A percentile compares a stretch with the other conserved stretches of the same genome.
phyloP scores from a whole-genome alignment of 2,888 invertebrate genomes.

The Patella pellucida region DNA sequence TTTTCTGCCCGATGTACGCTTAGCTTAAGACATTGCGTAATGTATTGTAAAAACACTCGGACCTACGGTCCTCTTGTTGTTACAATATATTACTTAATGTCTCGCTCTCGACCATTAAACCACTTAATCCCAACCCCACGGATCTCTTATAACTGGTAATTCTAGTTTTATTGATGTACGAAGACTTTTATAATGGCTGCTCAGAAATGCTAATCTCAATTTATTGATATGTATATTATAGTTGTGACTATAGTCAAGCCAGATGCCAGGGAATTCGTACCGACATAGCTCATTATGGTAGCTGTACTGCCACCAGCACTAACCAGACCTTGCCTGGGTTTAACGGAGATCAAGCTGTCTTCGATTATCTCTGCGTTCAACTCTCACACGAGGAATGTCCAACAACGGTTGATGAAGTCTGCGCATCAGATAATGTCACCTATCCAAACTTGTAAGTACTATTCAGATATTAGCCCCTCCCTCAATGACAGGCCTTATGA shows the following conservation, averaged over 20 bases:
- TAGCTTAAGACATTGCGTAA: too few relatives aligned
- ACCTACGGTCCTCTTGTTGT: too few relatives aligned
- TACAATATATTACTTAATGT: too few relatives aligned
- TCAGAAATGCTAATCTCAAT: too few relatives aligned
- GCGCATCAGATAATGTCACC: neutral
- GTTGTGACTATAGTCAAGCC: neutral
- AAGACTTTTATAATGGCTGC: too few relatives aligned
- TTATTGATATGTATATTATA: neutral
- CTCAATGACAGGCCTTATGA: too few relatives aligned
- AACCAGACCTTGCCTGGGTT: neutral
- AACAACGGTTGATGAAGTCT: neutral
- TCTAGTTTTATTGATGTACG: too few relatives aligned
- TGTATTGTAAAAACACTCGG: too few relatives aligned
- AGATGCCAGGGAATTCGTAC: neutral
- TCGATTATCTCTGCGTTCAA: constrained; percentile 4
- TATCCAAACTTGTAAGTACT: neutral
- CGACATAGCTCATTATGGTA: constrained; percentile 1
- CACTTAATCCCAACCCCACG: too few relatives aligned
- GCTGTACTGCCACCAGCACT: neutral
- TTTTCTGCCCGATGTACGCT: too few relatives aligned
- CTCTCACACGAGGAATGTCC: neutral
- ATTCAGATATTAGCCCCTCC: neutral
- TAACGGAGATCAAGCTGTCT: neutral
- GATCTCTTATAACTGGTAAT: too few relatives aligned
- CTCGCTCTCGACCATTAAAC: too few relatives aligned